Conservation (phyloP, 2,888 invertebrate species). For the Lycaena phlaeas region DNA sequence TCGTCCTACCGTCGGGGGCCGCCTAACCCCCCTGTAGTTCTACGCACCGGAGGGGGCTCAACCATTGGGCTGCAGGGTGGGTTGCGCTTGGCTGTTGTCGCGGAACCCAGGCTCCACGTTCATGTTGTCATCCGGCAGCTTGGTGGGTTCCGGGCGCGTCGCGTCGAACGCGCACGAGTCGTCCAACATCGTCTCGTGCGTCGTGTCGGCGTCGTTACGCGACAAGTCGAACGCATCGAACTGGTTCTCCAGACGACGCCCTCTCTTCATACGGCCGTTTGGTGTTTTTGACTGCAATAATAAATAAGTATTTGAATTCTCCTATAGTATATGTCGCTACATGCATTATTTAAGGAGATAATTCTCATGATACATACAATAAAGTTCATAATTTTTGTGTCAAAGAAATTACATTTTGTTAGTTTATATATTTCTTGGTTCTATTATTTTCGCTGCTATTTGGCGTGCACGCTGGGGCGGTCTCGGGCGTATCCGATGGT, state of each 20-base stretch:
- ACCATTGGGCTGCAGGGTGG: constrained; percentile 62
- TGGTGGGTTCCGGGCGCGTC: constrained; percentile 25
- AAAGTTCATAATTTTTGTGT: too few species aligned
- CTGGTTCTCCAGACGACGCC: constrained; percentile 35
- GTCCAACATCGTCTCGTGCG: constrained; percentile 41
- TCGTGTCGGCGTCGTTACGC: constrained; percentile 42
- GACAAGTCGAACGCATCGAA: constrained; percentile 43
- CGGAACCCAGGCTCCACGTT: constrained; percentile 47
- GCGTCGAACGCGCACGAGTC: constrained; percentile 30
- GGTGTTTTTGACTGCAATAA: constrained; percentile 45
- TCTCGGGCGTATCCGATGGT: too few species aligned
- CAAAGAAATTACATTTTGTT: too few species aligned
- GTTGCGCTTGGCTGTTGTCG: constrained; percentile 55
- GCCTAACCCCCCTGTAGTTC: constrained; percentile 57
- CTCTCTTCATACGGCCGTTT: constrained; percentile 47
- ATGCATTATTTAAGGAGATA: too few species aligned
- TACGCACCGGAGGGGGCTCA: constrained; percentile 31
- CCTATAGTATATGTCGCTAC: neutral
- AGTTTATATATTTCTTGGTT: too few species aligned
- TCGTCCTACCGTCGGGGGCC: constrained; percentile 33
- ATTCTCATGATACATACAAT: neutral
- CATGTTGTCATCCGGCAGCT: constrained; percentile 65
- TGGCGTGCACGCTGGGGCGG: too few species aligned
- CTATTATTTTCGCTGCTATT: too few species aligned
- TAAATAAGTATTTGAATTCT: constrained; percentile 15